phyloP scores from a whole-genome alignment of 2,888 invertebrate genomes.

The Lasioglossum morio region DNA sequence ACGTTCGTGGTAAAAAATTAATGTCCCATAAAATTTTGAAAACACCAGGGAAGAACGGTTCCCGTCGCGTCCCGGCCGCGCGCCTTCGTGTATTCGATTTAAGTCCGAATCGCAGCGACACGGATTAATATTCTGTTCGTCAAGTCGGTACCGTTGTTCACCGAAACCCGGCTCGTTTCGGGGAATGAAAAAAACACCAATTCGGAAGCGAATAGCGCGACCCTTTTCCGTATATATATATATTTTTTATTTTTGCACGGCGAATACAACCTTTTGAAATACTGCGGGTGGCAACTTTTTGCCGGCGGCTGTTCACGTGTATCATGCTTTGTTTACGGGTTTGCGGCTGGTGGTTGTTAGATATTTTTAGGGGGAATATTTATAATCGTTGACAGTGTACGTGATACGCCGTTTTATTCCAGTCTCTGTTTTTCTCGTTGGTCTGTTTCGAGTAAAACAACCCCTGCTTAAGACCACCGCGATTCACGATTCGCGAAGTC shows the following conservation, averaged over 20 bases:
- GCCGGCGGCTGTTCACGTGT: constrained; percentile 9
- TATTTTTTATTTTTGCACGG: constrained; percentile 1
- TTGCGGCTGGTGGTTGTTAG: background rate
- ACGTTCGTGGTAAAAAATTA: background rate
- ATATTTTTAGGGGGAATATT: constrained; percentile 12
- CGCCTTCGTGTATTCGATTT: constrained; percentile 3
- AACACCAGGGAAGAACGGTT: background rate
- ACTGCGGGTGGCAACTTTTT: constrained; percentile 12
- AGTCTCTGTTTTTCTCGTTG: background rate
- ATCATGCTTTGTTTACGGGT: constrained; percentile 13
- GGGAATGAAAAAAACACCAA: constrained; percentile 18
- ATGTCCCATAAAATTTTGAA: background rate
- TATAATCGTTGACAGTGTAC: background rate
- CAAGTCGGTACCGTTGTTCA: constrained; percentile 8
- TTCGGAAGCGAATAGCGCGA: constrained; percentile 7
- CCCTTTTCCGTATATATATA: constrained; percentile 4
- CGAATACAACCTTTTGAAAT: constrained; percentile 18
- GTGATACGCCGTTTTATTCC: background rate
- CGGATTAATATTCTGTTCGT: constrained; percentile 17
- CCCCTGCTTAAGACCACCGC: background rate
- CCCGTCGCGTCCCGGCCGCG: background rate
- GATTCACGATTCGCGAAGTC: background rate
- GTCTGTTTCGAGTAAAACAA: background rate
- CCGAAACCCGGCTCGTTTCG: constrained; percentile 5
- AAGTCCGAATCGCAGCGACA: constrained; percentile 2